A percentile compares a stretch with the other conserved stretches of the same genome.
Conservation (phyloP, 2,888 invertebrate species). For the Cyclophora albipunctata region DNA sequence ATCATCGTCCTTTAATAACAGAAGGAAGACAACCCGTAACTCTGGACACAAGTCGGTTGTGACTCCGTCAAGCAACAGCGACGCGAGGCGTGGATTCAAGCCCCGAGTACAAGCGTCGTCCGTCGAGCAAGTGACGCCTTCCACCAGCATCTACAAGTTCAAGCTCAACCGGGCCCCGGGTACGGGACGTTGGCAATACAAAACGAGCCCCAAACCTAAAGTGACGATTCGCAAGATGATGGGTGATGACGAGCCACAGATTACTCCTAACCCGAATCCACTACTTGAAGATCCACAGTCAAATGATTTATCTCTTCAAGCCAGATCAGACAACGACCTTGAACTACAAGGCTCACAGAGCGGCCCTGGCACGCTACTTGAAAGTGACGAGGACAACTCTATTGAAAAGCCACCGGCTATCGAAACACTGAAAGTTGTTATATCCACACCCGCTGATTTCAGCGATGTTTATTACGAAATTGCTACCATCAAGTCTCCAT, state of each 20-base stretch:
- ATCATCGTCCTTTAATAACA: slow-evolving; percentile 66
- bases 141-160: slow-evolving; percentile 84
- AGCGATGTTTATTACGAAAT: slow-evolving; percentile 91
- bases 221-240: slow-evolving; percentile 84
- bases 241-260: slow-evolving; percentile 70
- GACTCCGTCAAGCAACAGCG: slow-evolving; percentile 56
- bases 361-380: slow-evolving; percentile 76
- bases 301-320: slow-evolving; percentile 74
- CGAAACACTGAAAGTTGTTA: slow-evolving; percentile 91
- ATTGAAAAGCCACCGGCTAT: slow-evolving; percentile 79
- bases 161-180: slow-evolving; percentile 88
- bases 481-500: slow-evolving; percentile 92
- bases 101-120: slow-evolving; percentile 77
- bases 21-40: slow-evolving; percentile 68
- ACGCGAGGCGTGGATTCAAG: slow-evolving; percentile 79
- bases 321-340: slow-evolving; percentile 78
- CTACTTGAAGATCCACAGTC: slow-evolving; percentile 58
- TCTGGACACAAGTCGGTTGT: slow-evolving; percentile 59
- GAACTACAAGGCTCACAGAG: slow-evolving; percentile 83
- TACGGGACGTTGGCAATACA: slow-evolving; percentile 92
- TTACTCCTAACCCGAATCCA: slow-evolving; percentile 61
- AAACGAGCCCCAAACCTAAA: slow-evolving; percentile 90
- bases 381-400: slow-evolving; percentile 79
- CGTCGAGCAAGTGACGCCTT: slow-evolving; percentile 69
- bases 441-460: slow-evolving; percentile 90